phyloP scores from a whole-genome alignment of 1,140 invertebrate genomes.

The Penaeus japonicus region DNA sequence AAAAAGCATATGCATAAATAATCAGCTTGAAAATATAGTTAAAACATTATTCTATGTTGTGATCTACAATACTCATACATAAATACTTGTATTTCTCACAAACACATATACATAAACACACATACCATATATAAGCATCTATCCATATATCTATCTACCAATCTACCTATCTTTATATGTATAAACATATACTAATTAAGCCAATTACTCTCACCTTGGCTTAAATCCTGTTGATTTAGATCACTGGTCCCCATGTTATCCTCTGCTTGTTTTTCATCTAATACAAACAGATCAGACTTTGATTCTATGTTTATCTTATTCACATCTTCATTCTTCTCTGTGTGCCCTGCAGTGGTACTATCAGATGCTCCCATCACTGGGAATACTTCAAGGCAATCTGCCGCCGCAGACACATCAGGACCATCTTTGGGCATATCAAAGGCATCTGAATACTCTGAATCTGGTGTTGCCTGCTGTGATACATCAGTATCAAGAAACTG shows the following conservation, averaged over 20 bases:
- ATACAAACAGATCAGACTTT: background rate
- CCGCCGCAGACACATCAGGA: conserved; percentile 27
- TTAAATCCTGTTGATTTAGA: background rate
- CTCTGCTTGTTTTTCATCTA: background rate
- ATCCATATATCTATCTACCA: too few species aligned
- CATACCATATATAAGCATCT: too few species aligned
- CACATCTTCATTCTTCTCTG: background rate
- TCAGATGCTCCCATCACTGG: background rate
- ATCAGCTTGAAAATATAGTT: too few species aligned
- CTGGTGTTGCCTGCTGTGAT: conserved; percentile 38
- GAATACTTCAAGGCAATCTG: conserved; percentile 49
- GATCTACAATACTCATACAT: too few species aligned
- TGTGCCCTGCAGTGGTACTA: background rate
- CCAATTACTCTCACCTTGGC: background rate
- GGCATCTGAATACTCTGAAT: conserved; percentile 42
- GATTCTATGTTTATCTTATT: background rate
- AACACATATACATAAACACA: too few species aligned
- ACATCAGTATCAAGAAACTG: conserved; percentile 22
- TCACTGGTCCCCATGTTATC: background rate
- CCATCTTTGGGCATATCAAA: conserved; percentile 13
- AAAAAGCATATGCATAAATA: too few species aligned
- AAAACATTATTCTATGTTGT: too few species aligned
- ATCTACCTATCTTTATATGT: too few species aligned
- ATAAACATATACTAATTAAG: background rate
- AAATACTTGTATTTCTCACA: too few species aligned